Base-by-base conservation (phyloP, 2,113 vertebrate genomes). In the Pantherophis guttatus region DNA sequence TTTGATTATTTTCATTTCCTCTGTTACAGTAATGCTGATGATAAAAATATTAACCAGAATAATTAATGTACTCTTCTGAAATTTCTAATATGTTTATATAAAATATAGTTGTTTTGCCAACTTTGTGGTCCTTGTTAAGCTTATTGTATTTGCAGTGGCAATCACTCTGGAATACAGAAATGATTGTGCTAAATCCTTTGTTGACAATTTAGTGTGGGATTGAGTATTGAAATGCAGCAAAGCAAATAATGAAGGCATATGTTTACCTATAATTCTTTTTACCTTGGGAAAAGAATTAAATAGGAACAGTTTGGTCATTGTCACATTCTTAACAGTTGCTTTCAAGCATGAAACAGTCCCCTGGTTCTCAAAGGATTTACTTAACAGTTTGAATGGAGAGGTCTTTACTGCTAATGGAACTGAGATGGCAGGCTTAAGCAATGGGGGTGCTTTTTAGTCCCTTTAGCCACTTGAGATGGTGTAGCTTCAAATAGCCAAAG, bases 211-310 rank as follows among this genome's bases (percentile, higher is more conserved):
- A 97, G 97, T 97, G 97, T 97, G 96, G 97, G 97, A 97, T 96
- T 97, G 97, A 97, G 98, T 97, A 98, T 98, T 98, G 97, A 98
- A 98, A 98, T 97, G 98, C 98, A 98, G 98, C 98, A 98, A 98
- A 98, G 98, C 98, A 98, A 98, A 98, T 98, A 98, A 98, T 98
- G 98, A 98, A 98, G 98, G 98, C 98, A 98, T 98, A 98, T 98
- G 98, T 98, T 98, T 98, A 98, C 98, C 98, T 98, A 98, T 98
- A 98, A 98, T 98, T 98, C 98, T 98, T 98, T 98, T 98, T 98
- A 98, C 98, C 98, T 98, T 98, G 98, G 98, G 98, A 98, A 97
- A 98, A 98, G 98, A 98, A 98, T 99, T 98, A 98, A 98, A 98
- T 98, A 97, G 98, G 97, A 98, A 98, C 98, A 97, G 98, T 98